phyloP scores from a whole-genome alignment of 2,113 vertebrate species.

The Archocentrus centrarchus region DNA sequence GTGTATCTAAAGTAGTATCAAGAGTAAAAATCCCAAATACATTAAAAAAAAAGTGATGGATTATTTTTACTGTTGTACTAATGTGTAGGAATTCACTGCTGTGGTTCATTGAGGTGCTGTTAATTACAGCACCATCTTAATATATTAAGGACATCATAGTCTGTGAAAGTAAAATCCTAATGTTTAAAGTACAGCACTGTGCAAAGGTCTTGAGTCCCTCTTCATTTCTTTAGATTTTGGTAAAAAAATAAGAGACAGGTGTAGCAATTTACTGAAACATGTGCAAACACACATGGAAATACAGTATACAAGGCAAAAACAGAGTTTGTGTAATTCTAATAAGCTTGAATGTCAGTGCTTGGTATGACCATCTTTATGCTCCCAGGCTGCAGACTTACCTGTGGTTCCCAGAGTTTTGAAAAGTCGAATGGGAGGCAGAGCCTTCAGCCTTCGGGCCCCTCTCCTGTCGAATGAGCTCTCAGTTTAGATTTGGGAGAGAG shows the following conservation, averaged over 20 bases:
- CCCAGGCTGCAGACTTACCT: neutral
- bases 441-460: neutral
- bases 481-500: neutral
- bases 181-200: constrained; percentile 1
- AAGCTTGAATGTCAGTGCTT: neutral
- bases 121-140: neutral
- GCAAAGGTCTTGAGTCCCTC: neutral
- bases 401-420: neutral
- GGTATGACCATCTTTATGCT: neutral
- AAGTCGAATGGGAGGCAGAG: neutral
- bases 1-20: neutral
- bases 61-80: neutral
- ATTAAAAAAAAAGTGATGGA: neutral
- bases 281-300: neutral
- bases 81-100: neutral
- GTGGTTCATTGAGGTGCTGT: neutral
- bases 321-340: too few species aligned
- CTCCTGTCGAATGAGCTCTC: neutral
- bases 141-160: neutral
- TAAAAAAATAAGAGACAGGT: neutral
- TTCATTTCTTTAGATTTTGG: neutral
- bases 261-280: neutral
- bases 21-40: neutral
- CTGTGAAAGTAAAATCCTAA: neutral
- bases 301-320: neutral